These are phyloP conservation scores for Brachionus angularis DNA, from an alignment of 1,140 invertebrate species.

Conservation along the genomic window DNA sequence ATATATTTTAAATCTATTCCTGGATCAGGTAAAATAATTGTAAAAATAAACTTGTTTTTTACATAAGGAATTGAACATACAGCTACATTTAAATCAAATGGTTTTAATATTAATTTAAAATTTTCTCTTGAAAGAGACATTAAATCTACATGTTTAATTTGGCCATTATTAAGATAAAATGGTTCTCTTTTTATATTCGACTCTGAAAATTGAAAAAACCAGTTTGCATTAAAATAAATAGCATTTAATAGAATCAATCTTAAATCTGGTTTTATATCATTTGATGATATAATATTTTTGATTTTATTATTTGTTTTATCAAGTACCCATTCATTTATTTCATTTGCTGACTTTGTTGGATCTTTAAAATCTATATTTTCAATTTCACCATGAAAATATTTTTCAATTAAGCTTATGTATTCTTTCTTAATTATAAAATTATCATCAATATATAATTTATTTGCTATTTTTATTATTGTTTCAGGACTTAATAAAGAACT, in stretches of 20 bases:
- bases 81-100: constrained; percentile 66
- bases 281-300: constrained; percentile 59
- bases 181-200: constrained; percentile 58
- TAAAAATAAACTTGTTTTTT: constrained; percentile 63
- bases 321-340: constrained; percentile 68
- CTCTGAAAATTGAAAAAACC: constrained; percentile 66
- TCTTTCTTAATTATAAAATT: background rate
- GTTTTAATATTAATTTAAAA: constrained; percentile 65
- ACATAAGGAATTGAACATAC: constrained; percentile 71
- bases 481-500: too few species aligned
- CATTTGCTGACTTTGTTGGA: constrained; percentile 48
- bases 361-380: constrained; percentile 38
- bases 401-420: background rate
- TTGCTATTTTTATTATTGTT: constrained; percentile 72
- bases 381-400: background rate
- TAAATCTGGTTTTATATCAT: constrained; percentile 59
- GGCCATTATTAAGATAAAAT: constrained; percentile 47
- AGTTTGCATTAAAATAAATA: constrained; percentile 71
- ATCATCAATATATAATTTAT: constrained; percentile 68
- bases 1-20: constrained; percentile 55
- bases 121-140: constrained; percentile 67
- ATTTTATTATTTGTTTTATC: constrained; percentile 66
- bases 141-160: constrained; percentile 49
- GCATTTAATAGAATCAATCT: constrained; percentile 69
- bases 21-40: constrained; percentile 67